Conservation (phyloP, 2,797 vertebrate genomes). For the Cygnus olor region DNA sequence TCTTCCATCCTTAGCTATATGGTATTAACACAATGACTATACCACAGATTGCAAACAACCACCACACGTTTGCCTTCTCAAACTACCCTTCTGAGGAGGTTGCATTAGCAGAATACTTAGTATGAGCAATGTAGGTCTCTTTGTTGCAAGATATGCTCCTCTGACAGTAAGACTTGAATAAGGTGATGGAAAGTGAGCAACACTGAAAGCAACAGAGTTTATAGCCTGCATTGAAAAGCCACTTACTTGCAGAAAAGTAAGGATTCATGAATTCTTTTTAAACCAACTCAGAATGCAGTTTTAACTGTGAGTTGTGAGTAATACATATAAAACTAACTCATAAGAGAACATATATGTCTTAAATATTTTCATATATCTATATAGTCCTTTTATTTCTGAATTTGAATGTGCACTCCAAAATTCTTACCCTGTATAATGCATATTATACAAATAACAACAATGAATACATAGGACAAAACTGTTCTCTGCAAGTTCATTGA, state of each 20-base stretch:
- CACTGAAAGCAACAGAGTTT: not conserved
- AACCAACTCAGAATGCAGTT: not conserved
- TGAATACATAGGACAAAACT: not conserved
- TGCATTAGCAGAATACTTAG: not conserved
- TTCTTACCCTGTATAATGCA: not conserved
- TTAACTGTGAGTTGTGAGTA: not conserved
- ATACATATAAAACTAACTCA: not conserved
- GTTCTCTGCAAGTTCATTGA: not conserved
- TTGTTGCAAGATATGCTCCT: not conserved
- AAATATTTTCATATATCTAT: not conserved
- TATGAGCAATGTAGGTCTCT: not conserved
- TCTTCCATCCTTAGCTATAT: rapidly evolving
- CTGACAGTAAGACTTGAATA: not conserved
- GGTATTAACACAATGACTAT: not conserved
- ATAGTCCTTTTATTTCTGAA: not conserved
- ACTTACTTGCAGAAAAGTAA: not conserved
- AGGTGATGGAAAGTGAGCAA: not conserved
- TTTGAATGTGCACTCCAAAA: not conserved
- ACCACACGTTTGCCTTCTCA: not conserved
- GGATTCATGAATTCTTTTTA: not conserved
- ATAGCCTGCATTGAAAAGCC: not conserved
- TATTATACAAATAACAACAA: not conserved
- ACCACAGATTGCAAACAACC: not conserved
- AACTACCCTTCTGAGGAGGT: not conserved
- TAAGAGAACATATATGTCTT: not conserved